phyloP scores from a whole-genome alignment of 1,140 invertebrate genomes.

The Hestina assimilis region DNA sequence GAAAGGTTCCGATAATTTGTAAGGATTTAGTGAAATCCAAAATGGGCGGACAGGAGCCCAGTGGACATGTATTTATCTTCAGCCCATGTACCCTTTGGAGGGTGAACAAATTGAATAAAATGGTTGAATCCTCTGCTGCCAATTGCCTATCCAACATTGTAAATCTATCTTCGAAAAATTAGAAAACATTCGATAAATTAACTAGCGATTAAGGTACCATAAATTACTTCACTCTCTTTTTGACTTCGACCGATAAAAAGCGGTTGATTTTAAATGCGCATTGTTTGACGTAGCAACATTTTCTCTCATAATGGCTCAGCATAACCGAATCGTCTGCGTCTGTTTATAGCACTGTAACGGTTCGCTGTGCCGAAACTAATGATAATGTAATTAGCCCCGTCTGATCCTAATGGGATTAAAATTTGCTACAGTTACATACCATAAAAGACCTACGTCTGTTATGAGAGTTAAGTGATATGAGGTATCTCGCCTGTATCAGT shows the following conservation, averaged over 20 bases:
- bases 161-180: not conserved
- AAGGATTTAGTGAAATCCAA: slow-evolving; percentile 31
- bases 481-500: slow-evolving; percentile 21
- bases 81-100: slow-evolving; percentile 29
- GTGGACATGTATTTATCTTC: slow-evolving; percentile 33
- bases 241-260: slow-evolving; percentile 5
- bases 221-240: not conserved
- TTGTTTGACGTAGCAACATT: slow-evolving; percentile 6
- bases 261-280: slow-evolving; percentile 1
- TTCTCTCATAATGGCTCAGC: slow-evolving; percentile 24
- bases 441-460: slow-evolving; percentile 24
- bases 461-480: slow-evolving; percentile 24
- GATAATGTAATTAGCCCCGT: slow-evolving; percentile 59
- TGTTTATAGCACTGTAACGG: slow-evolving; percentile 41
- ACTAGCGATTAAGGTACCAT: not conserved
- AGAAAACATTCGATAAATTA: not conserved
- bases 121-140: slow-evolving; percentile 18
- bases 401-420: slow-evolving; percentile 50
- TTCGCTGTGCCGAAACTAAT: slow-evolving; percentile 51
- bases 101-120: slow-evolving; percentile 33
- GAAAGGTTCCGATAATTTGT: slow-evolving; percentile 29
- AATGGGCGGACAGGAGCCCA: slow-evolving; percentile 22
- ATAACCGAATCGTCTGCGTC: slow-evolving; percentile 19
- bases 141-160: slow-evolving; percentile 1
- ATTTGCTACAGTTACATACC: slow-evolving; percentile 28